Evolutionary conservation across 2,113 vertebrate genomes (phyloP).

Genomic region (Trochalopteron elliotii): DNA sequence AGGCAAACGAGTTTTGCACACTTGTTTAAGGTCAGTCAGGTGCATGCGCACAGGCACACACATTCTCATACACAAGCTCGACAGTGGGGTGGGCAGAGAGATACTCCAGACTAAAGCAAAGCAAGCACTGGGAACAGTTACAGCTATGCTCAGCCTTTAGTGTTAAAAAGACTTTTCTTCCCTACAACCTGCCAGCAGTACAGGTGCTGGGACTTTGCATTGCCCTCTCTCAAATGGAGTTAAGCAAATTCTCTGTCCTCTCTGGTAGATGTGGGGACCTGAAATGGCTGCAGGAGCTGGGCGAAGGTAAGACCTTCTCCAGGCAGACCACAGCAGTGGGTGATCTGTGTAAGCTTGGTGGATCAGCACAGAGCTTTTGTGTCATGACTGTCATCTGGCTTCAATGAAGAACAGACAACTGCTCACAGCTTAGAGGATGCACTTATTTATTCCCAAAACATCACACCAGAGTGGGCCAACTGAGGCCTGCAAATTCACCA

Average conservation of each 20-base stretch:
- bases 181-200: background rate
- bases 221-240: background rate
- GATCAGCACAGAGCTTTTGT: background rate
- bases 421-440: background rate
- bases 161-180: background rate
- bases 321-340: background rate
- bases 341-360: background rate
- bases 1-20: slow-evolving; percentile 65
- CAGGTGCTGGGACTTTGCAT: background rate
- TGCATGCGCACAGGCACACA: background rate
- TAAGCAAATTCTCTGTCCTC: background rate
- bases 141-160: background rate
- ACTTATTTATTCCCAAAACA: background rate
- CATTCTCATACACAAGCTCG: background rate
- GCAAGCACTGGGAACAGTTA: background rate
- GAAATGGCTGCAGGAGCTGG: background rate
- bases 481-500: background rate
- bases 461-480: background rate
- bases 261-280: background rate
- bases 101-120: background rate
- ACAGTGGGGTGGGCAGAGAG: background rate
- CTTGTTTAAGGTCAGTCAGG: slow-evolving; percentile 57
- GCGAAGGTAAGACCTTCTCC: background rate
- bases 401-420: background rate
- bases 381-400: rapidly evolving